Conservation (phyloP, 2,888 invertebrate species). For the Deilephila elpenor region DNA sequence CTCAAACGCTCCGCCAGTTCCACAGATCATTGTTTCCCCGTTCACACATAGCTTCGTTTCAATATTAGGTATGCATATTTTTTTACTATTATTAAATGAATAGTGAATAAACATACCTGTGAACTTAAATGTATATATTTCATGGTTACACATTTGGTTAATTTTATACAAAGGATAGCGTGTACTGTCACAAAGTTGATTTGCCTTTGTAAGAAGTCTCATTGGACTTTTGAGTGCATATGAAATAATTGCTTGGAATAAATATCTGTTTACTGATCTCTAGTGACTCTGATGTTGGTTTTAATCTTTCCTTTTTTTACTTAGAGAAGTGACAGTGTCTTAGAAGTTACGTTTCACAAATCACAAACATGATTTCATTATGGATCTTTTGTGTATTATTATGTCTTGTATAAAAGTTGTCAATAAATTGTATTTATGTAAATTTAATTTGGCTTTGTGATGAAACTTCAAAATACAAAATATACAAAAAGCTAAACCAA, state of each 20-base stretch:
- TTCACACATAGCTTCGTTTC: constrained; percentile 83
- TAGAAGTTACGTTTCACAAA: constrained; percentile 66
- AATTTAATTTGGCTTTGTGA: constrained; percentile 84
- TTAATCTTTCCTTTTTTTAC: constrained; percentile 59
- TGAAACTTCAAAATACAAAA: constrained; percentile 83
- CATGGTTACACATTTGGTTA: constrained; percentile 81
- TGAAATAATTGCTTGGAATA: constrained; percentile 52
- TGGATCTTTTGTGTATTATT: constrained; percentile 79
- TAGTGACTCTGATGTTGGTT: constrained; percentile 71
- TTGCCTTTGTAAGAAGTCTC: constrained; percentile 67
- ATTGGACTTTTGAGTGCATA: constrained; percentile 60
- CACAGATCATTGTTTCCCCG: constrained; percentile 73
- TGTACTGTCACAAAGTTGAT: constrained; percentile 76
- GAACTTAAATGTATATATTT: constrained; percentile 82
- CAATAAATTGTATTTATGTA: constrained; percentile 83
- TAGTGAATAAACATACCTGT: constrained; percentile 75
- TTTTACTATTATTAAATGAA: constrained; percentile 78
- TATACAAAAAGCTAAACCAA: constrained; percentile 79
- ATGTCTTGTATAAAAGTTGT: constrained; percentile 82
- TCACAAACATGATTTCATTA: constrained; percentile 69
- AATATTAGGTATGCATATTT: constrained; percentile 84
- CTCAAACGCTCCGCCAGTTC: constrained; percentile 66
- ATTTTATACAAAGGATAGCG: constrained; percentile 81
- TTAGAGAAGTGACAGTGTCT: constrained; percentile 65
- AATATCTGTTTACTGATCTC: constrained; percentile 74